These are phyloP conservation scores for Danaus chrysippus DNA, from an alignment of 2,888 invertebrate genomes.

Conservation along the genomic window DNA sequence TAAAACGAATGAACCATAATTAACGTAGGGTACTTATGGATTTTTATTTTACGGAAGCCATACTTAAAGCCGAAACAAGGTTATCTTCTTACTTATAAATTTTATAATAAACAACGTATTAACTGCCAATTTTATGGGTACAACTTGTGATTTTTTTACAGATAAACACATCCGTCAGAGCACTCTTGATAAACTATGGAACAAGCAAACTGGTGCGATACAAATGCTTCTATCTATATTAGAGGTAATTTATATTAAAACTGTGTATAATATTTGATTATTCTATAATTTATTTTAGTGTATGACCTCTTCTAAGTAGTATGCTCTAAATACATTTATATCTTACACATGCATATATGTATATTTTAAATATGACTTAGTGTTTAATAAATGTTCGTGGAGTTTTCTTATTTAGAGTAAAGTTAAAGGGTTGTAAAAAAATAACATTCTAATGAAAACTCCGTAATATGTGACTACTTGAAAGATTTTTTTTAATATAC, in stretches of 20 bases:
- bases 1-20: neutral
- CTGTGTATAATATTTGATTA: neutral
- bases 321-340: no score
- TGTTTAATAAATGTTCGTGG: no score
- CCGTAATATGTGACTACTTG: no score
- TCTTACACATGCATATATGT: no score
- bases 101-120: neutral
- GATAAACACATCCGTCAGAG: conserved; percentile 79
- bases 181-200: conserved; percentile 79
- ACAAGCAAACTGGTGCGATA: conserved; percentile 76
- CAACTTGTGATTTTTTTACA: conserved; percentile 43
- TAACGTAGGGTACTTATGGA: neutral
- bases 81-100: conserved; percentile 15
- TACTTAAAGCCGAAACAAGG: conserved; percentile 31
- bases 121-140: conserved; percentile 3
- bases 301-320: no score
- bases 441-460: no score
- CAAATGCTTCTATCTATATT: conserved; percentile 76
- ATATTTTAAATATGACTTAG: no score
- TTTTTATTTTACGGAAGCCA: conserved; percentile 43
- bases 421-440: no score
- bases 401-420: no score
- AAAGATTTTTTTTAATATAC: no score
- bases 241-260: conserved; percentile 61
- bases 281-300: no score